These are phyloP conservation scores for Leptopilina myrica DNA, from an alignment of 2,888 invertebrate species.

Conservation along the genomic window DNA sequence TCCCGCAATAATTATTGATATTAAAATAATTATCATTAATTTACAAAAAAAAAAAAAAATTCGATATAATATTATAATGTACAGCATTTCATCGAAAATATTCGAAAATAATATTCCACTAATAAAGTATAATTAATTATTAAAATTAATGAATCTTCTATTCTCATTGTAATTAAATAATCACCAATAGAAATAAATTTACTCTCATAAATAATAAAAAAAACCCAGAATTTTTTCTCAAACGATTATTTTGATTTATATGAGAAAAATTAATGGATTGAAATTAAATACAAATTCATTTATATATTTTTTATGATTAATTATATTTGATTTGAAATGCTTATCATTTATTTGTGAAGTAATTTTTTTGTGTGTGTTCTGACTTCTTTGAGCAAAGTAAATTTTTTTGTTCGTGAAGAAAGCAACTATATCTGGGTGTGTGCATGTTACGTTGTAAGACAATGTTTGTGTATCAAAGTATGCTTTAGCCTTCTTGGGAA, in stretches of 20 bases:
- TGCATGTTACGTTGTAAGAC: neutral
- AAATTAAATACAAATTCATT: neutral
- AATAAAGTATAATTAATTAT: no score
- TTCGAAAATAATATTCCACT: no score
- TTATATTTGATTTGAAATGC: neutral
- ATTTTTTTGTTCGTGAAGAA: neutral
- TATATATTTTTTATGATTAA: neutral
- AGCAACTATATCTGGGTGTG: neutral
- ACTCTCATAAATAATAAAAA: neutral
- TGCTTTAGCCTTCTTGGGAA: slow-evolving; percentile 12
- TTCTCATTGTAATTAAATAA: no score
- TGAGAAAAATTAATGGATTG: neutral
- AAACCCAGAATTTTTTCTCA: no score
- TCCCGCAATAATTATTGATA: no score
- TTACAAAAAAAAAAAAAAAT: no score
- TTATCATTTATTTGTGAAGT: neutral
- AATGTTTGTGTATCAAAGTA: slow-evolving; percentile 7
- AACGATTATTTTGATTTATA: neutral
- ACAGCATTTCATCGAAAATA: no score
- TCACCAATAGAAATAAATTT: no score
- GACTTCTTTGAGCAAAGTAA: slow-evolving; percentile 5
- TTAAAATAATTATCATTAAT: no score
- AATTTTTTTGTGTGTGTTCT: neutral
- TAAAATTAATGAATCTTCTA: no score
- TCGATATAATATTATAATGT: no score